Percentiles rank a stretch among this genome's conserved stretches.
phyloP scores from a whole-genome alignment of 2,113 vertebrate genomes.

The Etia nguti region DNA sequence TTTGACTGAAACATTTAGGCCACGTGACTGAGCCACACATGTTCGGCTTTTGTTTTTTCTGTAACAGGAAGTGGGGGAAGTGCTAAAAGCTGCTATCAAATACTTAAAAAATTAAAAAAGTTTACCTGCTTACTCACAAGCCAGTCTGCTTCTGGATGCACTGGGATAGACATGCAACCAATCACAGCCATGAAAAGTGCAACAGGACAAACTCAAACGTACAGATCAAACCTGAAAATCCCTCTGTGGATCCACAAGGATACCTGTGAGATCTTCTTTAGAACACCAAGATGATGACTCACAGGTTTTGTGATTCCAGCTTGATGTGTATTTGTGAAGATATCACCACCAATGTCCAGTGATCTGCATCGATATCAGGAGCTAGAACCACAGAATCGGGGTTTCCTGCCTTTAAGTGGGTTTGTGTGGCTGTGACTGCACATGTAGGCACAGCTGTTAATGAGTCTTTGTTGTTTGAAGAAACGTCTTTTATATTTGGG shows the following conservation, averaged over 20 bases:
- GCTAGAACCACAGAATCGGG: background rate
- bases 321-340: background rate
- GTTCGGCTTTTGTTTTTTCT: background rate
- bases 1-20: background rate
- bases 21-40: background rate
- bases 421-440: too few relatives aligned
- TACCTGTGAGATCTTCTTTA: background rate
- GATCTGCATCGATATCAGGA: background rate
- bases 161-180: rapidly evolving
- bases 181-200: background rate
- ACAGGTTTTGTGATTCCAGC: background rate
- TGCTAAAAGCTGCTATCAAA: background rate
- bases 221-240: background rate
- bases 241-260: background rate
- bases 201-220: rapidly evolving
- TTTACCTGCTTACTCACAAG: background rate
- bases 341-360: background rate
- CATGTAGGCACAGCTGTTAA: background rate
- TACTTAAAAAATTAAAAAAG: background rate
- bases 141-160: background rate
- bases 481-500: background rate
- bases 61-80: background rate
- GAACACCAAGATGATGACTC: background rate
- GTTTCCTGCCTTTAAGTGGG: background rate
- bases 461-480: background rate